These are phyloP conservation scores for Heliothis subflexa DNA, from an alignment of 1,140 invertebrate species.

Conservation along the genomic window DNA sequence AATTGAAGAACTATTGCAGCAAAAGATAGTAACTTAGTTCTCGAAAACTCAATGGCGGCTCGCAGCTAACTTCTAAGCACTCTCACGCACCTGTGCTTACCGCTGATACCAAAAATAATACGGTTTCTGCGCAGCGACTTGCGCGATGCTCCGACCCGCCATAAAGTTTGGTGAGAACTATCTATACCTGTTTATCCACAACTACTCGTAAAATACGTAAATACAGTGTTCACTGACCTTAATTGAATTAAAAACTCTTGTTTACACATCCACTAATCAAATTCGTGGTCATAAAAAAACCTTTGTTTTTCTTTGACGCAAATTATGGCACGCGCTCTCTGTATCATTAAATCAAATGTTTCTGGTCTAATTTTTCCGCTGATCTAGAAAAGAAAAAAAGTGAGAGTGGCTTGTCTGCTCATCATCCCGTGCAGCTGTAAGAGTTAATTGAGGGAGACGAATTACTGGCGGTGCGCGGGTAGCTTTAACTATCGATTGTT, in stretches of 20 bases:
- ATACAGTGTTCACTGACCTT: background rate
- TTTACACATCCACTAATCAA: background rate
- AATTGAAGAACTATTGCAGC: background rate
- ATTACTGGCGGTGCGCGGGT: background rate
- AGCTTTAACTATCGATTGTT: background rate
- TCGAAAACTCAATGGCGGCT: background rate
- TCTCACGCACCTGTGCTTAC: background rate
- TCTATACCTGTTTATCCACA: background rate
- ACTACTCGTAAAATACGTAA: background rate
- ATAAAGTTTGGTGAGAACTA: too few species aligned
- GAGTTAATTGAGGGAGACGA: slow-evolving; percentile 36
- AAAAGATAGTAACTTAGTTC: background rate
- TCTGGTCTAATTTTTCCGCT: slow-evolving; percentile 34
- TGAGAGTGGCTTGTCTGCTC: slow-evolving; percentile 35
- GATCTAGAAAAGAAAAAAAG: slow-evolving; percentile 34
- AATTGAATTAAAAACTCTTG: background rate
- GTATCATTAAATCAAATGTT: slow-evolving; percentile 37
- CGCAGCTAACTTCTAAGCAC: background rate
- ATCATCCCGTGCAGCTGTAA: slow-evolving; percentile 28
- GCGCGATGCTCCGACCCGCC: too few species aligned
- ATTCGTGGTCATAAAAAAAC: background rate
- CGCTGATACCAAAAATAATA: background rate
- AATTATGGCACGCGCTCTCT: slow-evolving; percentile 13
- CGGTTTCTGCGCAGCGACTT: background rate
- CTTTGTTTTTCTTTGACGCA: background rate